These are phyloP conservation scores for Dipodomys spectabilis DNA, from an alignment of 2,113 vertebrate species.

Conservation along the genomic window DNA sequence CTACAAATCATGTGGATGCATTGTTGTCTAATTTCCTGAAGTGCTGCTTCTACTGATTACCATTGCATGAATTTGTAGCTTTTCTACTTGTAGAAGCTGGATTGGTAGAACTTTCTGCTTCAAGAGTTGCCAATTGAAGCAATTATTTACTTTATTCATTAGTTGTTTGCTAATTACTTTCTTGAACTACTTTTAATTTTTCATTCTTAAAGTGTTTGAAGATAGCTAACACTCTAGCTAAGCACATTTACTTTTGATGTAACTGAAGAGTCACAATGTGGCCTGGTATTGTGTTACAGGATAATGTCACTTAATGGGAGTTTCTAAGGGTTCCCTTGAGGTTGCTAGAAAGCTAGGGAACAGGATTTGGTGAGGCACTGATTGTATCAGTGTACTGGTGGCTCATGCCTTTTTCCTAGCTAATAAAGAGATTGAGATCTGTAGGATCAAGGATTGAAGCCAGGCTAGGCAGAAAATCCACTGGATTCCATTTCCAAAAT, in stretches of 20 bases:
- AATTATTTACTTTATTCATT: background rate
- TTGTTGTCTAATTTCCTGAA: background rate
- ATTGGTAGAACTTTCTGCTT: background rate
- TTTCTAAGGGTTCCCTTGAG: slow-evolving; percentile 45
- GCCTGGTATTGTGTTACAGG: slow-evolving; percentile 3
- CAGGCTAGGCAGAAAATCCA: too few relatives aligned
- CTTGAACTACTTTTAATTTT: slow-evolving; percentile 26
- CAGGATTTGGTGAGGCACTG: background rate
- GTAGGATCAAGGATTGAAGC: too few relatives aligned
- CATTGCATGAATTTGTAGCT: background rate
- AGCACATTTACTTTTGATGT: slow-evolving; percentile 41
- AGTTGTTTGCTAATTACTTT: slow-evolving; percentile 29
- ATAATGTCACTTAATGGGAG: slow-evolving; percentile 38
- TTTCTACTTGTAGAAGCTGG: background rate
- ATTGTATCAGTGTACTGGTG: too few relatives aligned
- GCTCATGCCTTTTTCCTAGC: too few relatives aligned
- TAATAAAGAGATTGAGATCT: too few relatives aligned
- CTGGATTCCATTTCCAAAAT: too few relatives aligned
- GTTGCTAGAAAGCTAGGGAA: slow-evolving; percentile 38
- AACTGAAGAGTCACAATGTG: background rate
- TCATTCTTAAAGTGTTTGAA: slow-evolving; percentile 27
- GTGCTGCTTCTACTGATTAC: background rate
- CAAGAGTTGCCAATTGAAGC: background rate
- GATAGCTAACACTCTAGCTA: background rate
- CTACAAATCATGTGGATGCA: background rate